Evolutionary conservation across 2,888 invertebrate species (phyloP).

Genomic region (Drosophila pseudotakahashii): DNA sequence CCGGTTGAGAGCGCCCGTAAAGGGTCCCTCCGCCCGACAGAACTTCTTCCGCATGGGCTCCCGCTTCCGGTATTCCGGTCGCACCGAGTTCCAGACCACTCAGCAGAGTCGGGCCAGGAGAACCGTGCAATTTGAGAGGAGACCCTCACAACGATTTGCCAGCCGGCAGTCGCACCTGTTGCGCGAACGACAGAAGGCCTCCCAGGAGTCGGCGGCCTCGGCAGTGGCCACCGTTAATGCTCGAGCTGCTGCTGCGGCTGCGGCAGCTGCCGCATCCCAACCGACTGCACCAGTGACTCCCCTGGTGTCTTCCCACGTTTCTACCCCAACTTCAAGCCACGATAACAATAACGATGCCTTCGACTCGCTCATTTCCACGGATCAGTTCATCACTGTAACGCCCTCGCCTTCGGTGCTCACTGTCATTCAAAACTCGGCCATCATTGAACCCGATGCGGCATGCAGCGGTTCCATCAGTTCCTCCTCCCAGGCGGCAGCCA

Average conservation of each 20-base stretch:
- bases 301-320: conserved; percentile 41
- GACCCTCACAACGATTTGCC: conserved; percentile 98
- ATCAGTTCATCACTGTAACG: conserved; percentile 75
- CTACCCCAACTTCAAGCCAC: conserved; percentile 41
- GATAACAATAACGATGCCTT: conserved; percentile 67
- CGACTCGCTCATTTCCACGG: conserved; percentile 74
- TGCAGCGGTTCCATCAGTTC: conserved; percentile 81
- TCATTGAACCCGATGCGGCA: conserved; percentile 73
- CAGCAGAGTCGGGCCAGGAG: conserved; percentile 95
- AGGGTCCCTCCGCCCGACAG: conserved; percentile 94
- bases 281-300: conserved; percentile 41
- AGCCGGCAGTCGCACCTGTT: conserved; percentile 95
- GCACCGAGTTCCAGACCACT: conserved; percentile 99
- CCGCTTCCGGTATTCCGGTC: conserved; percentile 94
- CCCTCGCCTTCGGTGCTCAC: conserved; percentile 84
- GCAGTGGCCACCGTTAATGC: conserved; percentile 80
- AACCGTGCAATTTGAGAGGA: conserved; percentile 97
- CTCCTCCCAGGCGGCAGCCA: conserved; percentile 70
- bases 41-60: conserved; percentile 99
- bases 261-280: conserved; percentile 64
- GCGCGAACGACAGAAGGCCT: conserved; percentile 88
- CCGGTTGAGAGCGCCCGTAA: conserved; percentile 94
- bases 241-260: conserved; percentile 77
- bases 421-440: conserved; percentile 82
- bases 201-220: conserved; percentile 80